Evolutionary conservation across 2,888 invertebrate genomes (phyloP), one percentile per base, ranked within the genome.

Genomic region (Pyrrhia umbra): DNA sequence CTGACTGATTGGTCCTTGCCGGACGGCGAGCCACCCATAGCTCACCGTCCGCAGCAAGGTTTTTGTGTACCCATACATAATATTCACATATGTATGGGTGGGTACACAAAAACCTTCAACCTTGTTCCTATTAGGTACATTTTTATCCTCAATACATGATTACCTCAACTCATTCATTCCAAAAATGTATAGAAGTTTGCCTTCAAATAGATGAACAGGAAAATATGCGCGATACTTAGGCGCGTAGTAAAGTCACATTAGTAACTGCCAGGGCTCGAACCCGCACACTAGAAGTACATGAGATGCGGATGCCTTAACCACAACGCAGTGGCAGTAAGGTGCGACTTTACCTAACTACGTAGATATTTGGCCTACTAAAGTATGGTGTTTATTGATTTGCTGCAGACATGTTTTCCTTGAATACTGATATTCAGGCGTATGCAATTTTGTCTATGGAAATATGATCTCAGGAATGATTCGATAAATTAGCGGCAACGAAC

Each of bases 401-500:
- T 45, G 21, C n/a, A n/a, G n/a, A n/a, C n/a, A n/a, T n/a, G n/a
- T n/a, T 39, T 47, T 56, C 16, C 10, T 21, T 9, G n/a, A 34
- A 56, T 18, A 30, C 15, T 0, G 39, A 16, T 25, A 21, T 37
- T 65, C 34, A 58, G 25, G 8, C 21, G 42, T 27, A 1, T 6
- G 10, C 10, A 30, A 30, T 50, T 9, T 46, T 18, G 23, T n/a
- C 9, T 27, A 6, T 6, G 25, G 10, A 34, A 61, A 55, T 55
- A 54, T 45, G 30, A 45, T 46, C 55, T 21, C 30, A 5, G 8
- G 15, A 56, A 68, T 15, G 21, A 39, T 46, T 46, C 34, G 6
- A 55, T 62, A 62, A 46, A 68, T 63, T 55, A 52, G 4, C 21
- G 10, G 27, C 25, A 10, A 18, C 49, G 13, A 15, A 60, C 55